phyloP scores from a whole-genome alignment of 1,140 invertebrate species.

The Scaptomyza hsui region DNA sequence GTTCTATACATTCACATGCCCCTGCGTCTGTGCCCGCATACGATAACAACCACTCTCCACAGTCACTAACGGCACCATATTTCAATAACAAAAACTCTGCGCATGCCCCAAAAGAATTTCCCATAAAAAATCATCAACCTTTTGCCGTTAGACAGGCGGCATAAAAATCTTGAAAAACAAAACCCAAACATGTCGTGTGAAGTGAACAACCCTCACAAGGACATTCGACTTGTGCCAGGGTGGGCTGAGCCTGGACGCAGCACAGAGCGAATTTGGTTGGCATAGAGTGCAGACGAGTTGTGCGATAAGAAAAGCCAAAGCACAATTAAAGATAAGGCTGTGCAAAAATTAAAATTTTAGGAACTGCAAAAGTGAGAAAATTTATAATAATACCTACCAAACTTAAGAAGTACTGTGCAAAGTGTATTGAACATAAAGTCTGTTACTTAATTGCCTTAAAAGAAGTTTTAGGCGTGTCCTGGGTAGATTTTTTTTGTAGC shows the following conservation, averaged over 20 bases:
- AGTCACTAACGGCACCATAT: slow-evolving; percentile 5
- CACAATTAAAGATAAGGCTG: slow-evolving; percentile 28
- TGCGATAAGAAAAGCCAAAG: slow-evolving; percentile 21
- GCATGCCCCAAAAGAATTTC: slow-evolving; percentile 65
- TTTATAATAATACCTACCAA: neutral
- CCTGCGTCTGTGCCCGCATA: slow-evolving; percentile 5
- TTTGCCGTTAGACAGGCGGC: slow-evolving; percentile 31
- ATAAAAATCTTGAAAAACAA: slow-evolving; percentile 59
- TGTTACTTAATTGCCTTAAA: neutral
- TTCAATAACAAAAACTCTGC: slow-evolving; percentile 70
- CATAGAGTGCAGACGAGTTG: slow-evolving; percentile 46
- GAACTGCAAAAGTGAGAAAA: neutral
- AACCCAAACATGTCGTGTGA: slow-evolving; percentile 56
- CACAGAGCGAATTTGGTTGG: slow-evolving; percentile 50
- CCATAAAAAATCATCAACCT: slow-evolving; percentile 20
- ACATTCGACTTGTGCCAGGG: slow-evolving; percentile 55
- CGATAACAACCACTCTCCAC: slow-evolving; percentile 6
- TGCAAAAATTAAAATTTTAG: slow-evolving; percentile 1
- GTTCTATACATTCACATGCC: neutral
- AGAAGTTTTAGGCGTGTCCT: slow-evolving; percentile 44
- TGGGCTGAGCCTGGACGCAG: slow-evolving; percentile 27
- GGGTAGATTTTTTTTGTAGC: slow-evolving; percentile 24
- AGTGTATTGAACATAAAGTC: neutral
- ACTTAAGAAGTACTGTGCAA: neutral
- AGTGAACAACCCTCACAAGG: slow-evolving; percentile 66